Base-by-base conservation (phyloP, 2,888 invertebrate species). In the Pristionchus mayeri region DNA sequence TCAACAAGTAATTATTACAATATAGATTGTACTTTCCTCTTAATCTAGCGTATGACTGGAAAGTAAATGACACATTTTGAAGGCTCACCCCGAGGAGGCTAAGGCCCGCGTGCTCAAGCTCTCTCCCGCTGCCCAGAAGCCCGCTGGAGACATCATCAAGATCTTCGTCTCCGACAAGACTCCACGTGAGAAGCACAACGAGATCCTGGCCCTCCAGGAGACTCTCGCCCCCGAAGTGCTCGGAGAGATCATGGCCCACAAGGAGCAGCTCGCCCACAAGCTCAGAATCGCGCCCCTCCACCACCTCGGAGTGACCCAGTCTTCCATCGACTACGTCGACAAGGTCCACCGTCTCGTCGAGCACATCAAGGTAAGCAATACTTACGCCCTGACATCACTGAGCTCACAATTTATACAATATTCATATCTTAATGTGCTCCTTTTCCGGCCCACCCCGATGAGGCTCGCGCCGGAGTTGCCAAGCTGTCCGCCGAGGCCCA, bases 231-330 rank as follows among this genome's bases (percentile, higher is more conserved):
- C 71, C n/a, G 71, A 71, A 40, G 71, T 71, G n/a, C 71, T 71
- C 71, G 71, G 71, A 40, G 71, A 71, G 71, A 71, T 71, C 40
- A 71, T 40, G 40, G 71, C 71, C 40, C 71, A 37, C 71, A 71
- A 71, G 71, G 71, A 71, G 44, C n/a, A 71, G 71, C 27, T 71
- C 71, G 71, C 71, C 2, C 21, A 34, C 13, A 71, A 71, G 71
- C 27, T 71, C 71, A 30, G 71, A 40, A 44, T 71, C 40, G 37
- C 40, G 40, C 71, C 71, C 24, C 40, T 71, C 44, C 71, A 71
- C 37, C 40, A 71, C 24, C 71, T 44, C 44, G 44, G 44, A 9
- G 13, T 13, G 13, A 54, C 54, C 54, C 54, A 16, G 13, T 7
- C 54, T n/a, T 21, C 7, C 54, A 21, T 13, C 54, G 54, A 54